Base-by-base conservation (phyloP, 2,888 invertebrate genomes). In the Drosophila ezoana region DNA sequence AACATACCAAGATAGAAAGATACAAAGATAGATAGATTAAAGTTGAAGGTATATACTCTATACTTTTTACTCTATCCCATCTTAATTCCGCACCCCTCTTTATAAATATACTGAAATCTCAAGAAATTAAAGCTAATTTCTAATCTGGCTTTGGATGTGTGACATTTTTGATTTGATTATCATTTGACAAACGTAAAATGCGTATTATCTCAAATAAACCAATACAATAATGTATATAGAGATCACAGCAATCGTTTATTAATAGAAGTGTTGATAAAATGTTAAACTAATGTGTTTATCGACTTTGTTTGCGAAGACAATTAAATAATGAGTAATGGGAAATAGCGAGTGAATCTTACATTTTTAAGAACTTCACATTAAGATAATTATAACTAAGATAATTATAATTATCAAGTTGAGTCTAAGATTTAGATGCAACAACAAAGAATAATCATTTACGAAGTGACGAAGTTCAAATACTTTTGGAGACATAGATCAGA, bases 251-350 rank as follows among this genome's bases (percentile, higher is more conserved):
- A 20, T 11, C 18, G 20, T 20, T 10, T 67, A 43, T 14, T 57
- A 70, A 52, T 33, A 40, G 32, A 51, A 56, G n/a, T 37, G 45
- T 68, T 65, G 37, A 48, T 53, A 33, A 41, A 44, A 44, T 33
- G 6, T 14, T 37, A 11, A 33, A 28, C 18, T 53, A 40, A 35
- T 43, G 14, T 14, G 13, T 35, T 56, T 72, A 33, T 64, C 14
- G 8, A n/a, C 37, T 18, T 38, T 65, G 45, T 14, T 49, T 57
- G 49, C 18, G 16, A 9, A 38, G 40, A 33, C 3, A 53, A 28
- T 44, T 54, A 58, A 38, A 41, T 40, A 32, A 43, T 57, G 38
- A 38, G 16, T 54, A 58, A 63, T 58, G 4, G 4, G 6, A 18
- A 35, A 28, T 23, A n/a, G 16, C 9, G 13, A 13, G 18, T 52